Conservation (phyloP, 2,888 invertebrate genomes). For the Xestia xanthographa region DNA sequence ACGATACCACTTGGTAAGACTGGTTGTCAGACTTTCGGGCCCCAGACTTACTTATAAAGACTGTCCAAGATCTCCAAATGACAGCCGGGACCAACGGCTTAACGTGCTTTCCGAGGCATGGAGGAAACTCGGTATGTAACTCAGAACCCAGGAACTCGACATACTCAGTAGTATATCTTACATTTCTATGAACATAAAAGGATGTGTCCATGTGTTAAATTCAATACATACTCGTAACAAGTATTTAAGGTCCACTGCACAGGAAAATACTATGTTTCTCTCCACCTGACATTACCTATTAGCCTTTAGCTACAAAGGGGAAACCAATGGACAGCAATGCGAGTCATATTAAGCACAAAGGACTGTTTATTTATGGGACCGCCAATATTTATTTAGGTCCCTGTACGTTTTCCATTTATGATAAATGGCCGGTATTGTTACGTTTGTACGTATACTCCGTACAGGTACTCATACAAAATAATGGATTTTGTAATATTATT, state of each 20-base stretch:
- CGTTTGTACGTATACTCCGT: not conserved
- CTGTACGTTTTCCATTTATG: slow-evolving; percentile 8
- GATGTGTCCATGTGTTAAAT: slow-evolving; percentile 38
- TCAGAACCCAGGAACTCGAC: too few species aligned
- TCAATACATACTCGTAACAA: slow-evolving; percentile 25
- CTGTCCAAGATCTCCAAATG: too few species aligned
- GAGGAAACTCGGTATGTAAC: too few species aligned
- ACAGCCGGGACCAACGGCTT: too few species aligned
- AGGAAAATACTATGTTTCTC: slow-evolving; percentile 16
- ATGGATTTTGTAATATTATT: not conserved
- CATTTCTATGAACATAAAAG: not conserved
- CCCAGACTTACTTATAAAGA: too few species aligned
- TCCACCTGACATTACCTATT: slow-evolving; percentile 22
- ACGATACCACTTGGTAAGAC: too few species aligned
- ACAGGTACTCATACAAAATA: not conserved
- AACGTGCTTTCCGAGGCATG: too few species aligned
- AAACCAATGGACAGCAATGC: slow-evolving; percentile 14
- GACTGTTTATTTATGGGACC: not conserved
- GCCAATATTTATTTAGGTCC: slow-evolving; percentile 25
- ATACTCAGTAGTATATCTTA: not conserved
- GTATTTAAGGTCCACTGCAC: slow-evolving; percentile 24
- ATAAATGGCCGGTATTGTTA: slow-evolving; percentile 6
- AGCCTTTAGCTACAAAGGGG: slow-evolving; percentile 16
- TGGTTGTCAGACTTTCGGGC: too few species aligned
- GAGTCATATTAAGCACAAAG: slow-evolving; percentile 25